Conservation (phyloP, 2,888 invertebrate genomes). For the Molorchus minor region DNA sequence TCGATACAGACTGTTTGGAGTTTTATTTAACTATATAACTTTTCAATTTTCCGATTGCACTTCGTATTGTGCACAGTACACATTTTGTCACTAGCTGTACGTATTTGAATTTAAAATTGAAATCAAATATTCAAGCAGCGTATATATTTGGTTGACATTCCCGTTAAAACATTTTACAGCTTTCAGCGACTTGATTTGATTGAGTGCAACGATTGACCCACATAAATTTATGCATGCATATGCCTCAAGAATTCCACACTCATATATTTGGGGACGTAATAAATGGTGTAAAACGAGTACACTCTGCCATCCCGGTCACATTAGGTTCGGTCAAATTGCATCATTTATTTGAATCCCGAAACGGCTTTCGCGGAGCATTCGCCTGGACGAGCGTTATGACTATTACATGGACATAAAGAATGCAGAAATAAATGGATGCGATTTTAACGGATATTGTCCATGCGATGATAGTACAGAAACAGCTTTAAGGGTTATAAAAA, state of each 20-base stretch:
- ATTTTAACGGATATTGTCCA: too few species aligned
- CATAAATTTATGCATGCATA: constrained; percentile 11
- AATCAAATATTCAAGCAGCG: constrained; percentile 60
- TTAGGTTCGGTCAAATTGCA: too few species aligned
- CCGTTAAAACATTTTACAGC: constrained; percentile 56
- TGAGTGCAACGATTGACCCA: constrained; percentile 48
- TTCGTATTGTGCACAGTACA: constrained; percentile 47
- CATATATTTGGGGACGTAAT: constrained; percentile 2
- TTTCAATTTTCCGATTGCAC: constrained; percentile 58
- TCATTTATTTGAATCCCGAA: too few species aligned
- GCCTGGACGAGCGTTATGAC: too few species aligned
- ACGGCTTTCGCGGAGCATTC: too few species aligned
- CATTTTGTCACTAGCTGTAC: constrained; percentile 48
- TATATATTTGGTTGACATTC: constrained; percentile 54
- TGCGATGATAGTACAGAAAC: too few species aligned
- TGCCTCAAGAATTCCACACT: constrained; percentile 5
- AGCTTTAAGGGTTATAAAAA: too few species aligned
- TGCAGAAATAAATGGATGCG: too few species aligned
- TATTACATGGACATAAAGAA: too few species aligned
- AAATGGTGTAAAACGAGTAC: background rate
- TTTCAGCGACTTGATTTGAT: constrained; percentile 49
- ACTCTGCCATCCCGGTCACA: too few species aligned
- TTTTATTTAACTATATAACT: constrained; percentile 60
- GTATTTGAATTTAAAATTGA: constrained; percentile 61
- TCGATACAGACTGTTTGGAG: constrained; percentile 47